Evolutionary conservation across 1,140 invertebrate genomes (phyloP).

Genomic region (Ceratina calcarata): DNA sequence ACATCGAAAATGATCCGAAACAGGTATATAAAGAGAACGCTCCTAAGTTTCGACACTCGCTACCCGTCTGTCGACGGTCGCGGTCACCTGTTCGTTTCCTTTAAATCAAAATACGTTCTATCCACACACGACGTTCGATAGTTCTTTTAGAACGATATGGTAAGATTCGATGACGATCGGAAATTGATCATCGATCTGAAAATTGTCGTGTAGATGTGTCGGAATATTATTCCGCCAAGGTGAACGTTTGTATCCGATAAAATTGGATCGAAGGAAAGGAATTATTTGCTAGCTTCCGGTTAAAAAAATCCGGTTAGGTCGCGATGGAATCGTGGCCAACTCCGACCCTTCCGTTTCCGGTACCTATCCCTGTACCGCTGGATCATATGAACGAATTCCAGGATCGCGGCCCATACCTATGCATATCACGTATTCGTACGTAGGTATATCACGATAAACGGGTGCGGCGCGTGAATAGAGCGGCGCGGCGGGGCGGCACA

Average conservation of each 20-base stretch:
- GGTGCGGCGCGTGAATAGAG: constrained; percentile 18
- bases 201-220: neutral
- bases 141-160: no score
- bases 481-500: neutral
- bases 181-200: neutral
- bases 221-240: neutral
- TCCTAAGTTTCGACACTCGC: constrained; percentile 61
- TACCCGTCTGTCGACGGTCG: constrained; percentile 74
- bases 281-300: neutral
- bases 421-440: no score
- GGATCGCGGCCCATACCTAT: no score
- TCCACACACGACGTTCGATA: no score
- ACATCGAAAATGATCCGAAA: constrained; percentile 65
- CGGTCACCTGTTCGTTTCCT: constrained; percentile 74
- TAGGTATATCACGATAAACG: constrained; percentile 21
- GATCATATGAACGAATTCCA: no score
- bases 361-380: no score
- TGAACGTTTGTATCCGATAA: neutral
- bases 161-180: no score
- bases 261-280: neutral
- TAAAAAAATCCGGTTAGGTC: no score
- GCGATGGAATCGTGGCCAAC: neutral
- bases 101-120: constrained; percentile 67
- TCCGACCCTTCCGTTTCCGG: constrained; percentile 53
- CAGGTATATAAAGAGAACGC: constrained; percentile 37